Base-by-base conservation (phyloP, 2,797 vertebrate species). In the Denticeps clupeoides region DNA sequence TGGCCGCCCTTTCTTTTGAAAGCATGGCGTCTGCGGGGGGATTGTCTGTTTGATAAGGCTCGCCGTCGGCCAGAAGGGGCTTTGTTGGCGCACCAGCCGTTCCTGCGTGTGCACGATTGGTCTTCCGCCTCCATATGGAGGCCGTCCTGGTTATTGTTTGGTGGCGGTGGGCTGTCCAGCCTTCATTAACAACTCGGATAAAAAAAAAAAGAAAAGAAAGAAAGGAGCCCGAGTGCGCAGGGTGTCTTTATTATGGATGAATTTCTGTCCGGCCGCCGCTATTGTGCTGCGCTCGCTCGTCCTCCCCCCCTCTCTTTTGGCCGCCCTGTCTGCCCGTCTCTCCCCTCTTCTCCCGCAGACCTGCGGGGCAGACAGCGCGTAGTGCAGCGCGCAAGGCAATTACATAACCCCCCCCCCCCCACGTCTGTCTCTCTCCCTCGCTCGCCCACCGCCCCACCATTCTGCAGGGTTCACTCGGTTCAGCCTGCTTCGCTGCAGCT, bases 341-440 rank as follows among this genome's bases (percentile, higher is more conserved):
- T 54, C 45, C 33, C 11, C 43, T 54, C 41, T 61, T 52, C 45
- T 53, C 60, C 56, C 52, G 62, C 56, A 59, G 58, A 47, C 28
- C 37, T 41, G 22, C 47, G 29, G 51, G 68, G 71, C 64, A 78
- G 68, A 78, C 66, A 61, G 47, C 60, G 56, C 56, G 60, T 59
- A 61, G 67, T 71, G 68, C 74, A 75, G 75, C 58, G 60, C 74
- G 72, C 71, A 76, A 72, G 55, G 68, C 64, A 71, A 71, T 81
- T 83, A 67, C 73, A 74, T 80, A 81, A 81, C 52, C 11, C 43
- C 58, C 58, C 33, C 37, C 47, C 53, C 58, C 49, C 55, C 46
- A 47, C 59, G 25, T 27, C 43, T 18, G 12, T 16, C 35, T n/a
- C 19, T 25, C 27, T 27, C 27, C 22, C 15, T 44, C 21, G 21